phyloP scores from a whole-genome alignment of 1,140 invertebrate species.

The Ceratina calcarata region DNA sequence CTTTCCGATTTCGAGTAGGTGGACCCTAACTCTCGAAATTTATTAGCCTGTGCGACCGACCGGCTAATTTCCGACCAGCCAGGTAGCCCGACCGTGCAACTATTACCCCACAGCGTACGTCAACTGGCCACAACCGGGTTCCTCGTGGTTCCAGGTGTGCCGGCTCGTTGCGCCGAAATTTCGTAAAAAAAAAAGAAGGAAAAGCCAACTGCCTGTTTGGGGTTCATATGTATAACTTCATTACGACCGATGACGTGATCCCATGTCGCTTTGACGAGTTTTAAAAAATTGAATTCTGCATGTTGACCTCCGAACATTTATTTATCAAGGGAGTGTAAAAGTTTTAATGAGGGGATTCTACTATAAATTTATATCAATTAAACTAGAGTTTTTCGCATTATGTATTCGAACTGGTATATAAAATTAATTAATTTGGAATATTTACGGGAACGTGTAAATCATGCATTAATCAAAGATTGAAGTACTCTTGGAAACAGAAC shows the following conservation, averaged over 20 bases:
- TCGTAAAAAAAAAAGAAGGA: neutral
- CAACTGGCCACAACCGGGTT: slow-evolving; percentile 28
- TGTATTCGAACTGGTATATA: too few species aligned
- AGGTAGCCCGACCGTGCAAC: slow-evolving; percentile 51
- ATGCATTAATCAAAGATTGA: too few species aligned
- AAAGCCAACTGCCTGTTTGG: neutral
- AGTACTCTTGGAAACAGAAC: too few species aligned
- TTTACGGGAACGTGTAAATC: too few species aligned
- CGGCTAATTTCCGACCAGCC: slow-evolving; percentile 53
- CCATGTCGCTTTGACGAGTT: too few species aligned
- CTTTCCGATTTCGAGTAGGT: slow-evolving; percentile 68
- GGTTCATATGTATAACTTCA: neutral
- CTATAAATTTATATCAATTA: too few species aligned
- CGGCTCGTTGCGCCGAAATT: neutral
- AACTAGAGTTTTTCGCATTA: too few species aligned
- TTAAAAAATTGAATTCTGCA: too few species aligned
- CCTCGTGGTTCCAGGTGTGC: slow-evolving; percentile 11
- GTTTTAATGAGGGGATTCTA: too few species aligned
- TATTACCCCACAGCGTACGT: slow-evolving; percentile 52
- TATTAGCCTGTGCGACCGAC: slow-evolving; percentile 64
- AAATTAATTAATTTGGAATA: too few species aligned
- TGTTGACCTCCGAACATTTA: too few species aligned
- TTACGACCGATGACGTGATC: neutral
- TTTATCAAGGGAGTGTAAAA: too few species aligned
- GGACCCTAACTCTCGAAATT: slow-evolving; percentile 61